Base-by-base conservation (phyloP, 2,888 invertebrate genomes). In the Phrixothrix hirtus region DNA sequence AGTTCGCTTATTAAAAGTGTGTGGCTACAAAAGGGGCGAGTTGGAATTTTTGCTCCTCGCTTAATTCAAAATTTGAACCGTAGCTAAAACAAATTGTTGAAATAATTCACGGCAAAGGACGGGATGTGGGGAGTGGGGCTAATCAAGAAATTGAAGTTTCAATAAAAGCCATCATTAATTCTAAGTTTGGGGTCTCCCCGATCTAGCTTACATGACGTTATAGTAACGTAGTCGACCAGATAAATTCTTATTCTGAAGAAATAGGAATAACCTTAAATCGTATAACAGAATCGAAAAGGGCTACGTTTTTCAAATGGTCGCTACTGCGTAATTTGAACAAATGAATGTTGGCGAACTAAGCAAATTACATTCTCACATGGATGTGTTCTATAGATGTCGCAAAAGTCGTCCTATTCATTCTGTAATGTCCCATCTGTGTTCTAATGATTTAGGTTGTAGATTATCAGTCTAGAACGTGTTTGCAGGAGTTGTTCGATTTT, bases 101-200 rank as follows among this genome's bases (percentile, higher is more conserved):
- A 70, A 71, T 73, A 71, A 73, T 73, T 72, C 66, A 65, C 64
- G 61, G 61, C 57, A 56, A 55, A 60, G 55, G 59, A 60, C 55
- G 59, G 57, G 58, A 61, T 52, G 60, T 60, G 62, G 63, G 70
- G 62, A 67, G 72, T 67, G 72, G 68, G 70, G 74, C 77, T 82
- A 79, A 81, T 81, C 81, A 81, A 82, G 81, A 83, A 83, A 83
- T 82, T 82, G 81, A 81, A 80, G 80, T 81, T 81, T 79, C 83
- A 83, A 83, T 83, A 83, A 83, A 82, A 81, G 80, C 82, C 79
- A 83, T 83, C 83, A 83, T 83, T 83, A 84, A 83, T 84, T 83
- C 81, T 79, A 72, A 74, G 72, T 76, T 77, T 74, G 73, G 74
- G 71, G 71, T 66, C 66, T 58, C 49, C 56, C 54, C 63, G 58